Percentiles rank a stretch among this genome's conserved stretches.
These are phyloP conservation scores for Chromoteleia sp. DNA, from an alignment of 2,888 invertebrate species.

Conservation along the genomic window DNA sequence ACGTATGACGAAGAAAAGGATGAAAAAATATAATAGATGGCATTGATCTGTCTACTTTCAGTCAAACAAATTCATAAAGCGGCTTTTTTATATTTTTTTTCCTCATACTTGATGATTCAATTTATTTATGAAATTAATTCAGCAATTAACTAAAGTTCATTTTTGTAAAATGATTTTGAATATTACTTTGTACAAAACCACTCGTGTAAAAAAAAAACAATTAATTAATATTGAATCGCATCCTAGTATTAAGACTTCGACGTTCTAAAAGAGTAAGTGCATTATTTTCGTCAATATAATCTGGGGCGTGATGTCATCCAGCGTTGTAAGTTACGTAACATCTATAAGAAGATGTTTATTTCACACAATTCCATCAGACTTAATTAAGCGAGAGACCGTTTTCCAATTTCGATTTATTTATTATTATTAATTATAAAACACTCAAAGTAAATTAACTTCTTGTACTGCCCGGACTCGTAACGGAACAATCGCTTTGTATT, in stretches of 20 bases:
- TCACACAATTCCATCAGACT: conserved; percentile 31
- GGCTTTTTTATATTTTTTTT: neutral
- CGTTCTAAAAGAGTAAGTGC: conserved; percentile 1
- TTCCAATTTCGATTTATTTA: no score
- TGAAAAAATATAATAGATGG: neutral
- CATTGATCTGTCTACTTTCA: conserved; percentile 11
- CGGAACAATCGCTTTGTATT: conserved; percentile 1
- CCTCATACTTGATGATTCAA: neutral
- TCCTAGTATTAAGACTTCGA: neutral
- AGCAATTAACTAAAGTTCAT: neutral
- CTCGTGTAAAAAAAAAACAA: neutral
- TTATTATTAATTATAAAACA: no score
- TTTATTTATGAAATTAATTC: neutral
- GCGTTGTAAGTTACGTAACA: conserved; percentile 24
- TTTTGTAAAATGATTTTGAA: neutral
- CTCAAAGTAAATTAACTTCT: neutral
- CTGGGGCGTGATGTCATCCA: conserved; percentile 30
- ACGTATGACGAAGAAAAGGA: neutral
- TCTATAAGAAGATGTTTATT: conserved; percentile 4
- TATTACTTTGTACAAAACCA: neutral
- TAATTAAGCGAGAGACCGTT: conserved; percentile 16
- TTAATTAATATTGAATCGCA: neutral
- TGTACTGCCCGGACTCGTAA: neutral
- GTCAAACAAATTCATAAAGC: conserved; percentile 7
- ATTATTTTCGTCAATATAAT: conserved; percentile 15